A percentile compares a stretch with the other conserved stretches of the same genome.
Conservation (phyloP, 2,888 invertebrate species). For the Aethes cnicana region DNA sequence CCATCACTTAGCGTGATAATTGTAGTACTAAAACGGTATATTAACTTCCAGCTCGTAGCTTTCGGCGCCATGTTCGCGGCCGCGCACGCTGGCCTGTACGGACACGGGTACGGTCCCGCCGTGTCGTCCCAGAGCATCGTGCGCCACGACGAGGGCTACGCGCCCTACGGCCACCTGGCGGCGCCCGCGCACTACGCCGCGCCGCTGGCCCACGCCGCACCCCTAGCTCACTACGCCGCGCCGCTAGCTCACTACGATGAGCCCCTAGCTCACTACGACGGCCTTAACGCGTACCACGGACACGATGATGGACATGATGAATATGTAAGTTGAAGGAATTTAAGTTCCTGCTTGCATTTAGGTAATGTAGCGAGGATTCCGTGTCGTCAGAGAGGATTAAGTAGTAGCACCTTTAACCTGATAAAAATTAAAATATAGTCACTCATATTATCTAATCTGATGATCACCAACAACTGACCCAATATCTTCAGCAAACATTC, state of each 20-base stretch:
- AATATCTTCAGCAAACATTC: too few species aligned
- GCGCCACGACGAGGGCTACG: constrained; percentile 55
- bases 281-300: constrained; percentile 37
- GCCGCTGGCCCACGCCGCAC: constrained; percentile 46
- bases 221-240: constrained; percentile 46
- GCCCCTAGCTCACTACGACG: constrained; percentile 48
- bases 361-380: too few species aligned
- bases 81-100: constrained; percentile 67
- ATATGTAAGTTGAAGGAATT: constrained; percentile 45
- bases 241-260: constrained; percentile 42
- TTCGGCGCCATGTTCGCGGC: constrained; percentile 69
- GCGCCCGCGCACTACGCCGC: constrained; percentile 52
- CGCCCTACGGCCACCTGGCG: constrained; percentile 40
- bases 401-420: too few species aligned
- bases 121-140: constrained; percentile 69
- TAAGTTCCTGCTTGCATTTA: neutral
- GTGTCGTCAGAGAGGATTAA: too few species aligned
- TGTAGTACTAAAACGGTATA: neutral
- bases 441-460: too few species aligned
- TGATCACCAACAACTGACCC: too few species aligned
- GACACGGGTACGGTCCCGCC: constrained; percentile 52
- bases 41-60: constrained; percentile 61
- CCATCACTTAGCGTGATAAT: too few species aligned
- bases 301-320: constrained; percentile 46
- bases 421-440: too few species aligned